These are phyloP conservation scores for Steinernema carpocapsae DNA, from an alignment of 2,888 invertebrate genomes.

Conservation along the genomic window DNA sequence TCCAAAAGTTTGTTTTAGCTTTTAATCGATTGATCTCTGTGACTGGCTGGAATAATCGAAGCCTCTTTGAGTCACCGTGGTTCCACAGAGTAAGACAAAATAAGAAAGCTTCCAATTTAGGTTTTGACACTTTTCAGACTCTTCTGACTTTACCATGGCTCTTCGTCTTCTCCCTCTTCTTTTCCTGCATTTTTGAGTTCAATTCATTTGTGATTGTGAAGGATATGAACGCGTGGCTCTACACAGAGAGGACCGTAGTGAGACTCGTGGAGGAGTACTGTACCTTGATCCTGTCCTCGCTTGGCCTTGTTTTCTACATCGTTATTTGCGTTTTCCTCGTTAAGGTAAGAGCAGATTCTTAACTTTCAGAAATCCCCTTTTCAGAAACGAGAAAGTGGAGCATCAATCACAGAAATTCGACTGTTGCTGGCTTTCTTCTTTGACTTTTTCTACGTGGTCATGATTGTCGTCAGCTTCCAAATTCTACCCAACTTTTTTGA, in stretches of 20 bases:
- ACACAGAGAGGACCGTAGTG: neutral
- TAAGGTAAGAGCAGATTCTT: neutral
- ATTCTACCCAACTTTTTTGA: no score
- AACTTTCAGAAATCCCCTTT: no score
- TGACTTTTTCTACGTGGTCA: no score
- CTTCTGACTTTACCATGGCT: neutral
- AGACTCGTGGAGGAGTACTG: neutral
- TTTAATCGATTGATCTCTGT: neutral
- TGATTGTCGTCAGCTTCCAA: no score
- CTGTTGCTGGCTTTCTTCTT: no score
- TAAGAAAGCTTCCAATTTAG: neutral
- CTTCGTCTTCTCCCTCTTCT: neutral
- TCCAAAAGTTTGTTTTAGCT: neutral
- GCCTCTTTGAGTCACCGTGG: neutral
- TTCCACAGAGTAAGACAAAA: neutral
- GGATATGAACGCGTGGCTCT: neutral
- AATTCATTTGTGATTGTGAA: neutral
- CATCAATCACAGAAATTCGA: no score
- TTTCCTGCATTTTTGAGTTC: neutral
- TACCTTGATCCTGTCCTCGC: neutral
- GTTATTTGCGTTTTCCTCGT: neutral
- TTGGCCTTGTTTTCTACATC: neutral
- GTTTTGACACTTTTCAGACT: neutral
- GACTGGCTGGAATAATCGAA: neutral
- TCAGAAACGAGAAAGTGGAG: no score